Evolutionary conservation across 53 echinoderm and acorn worm genomes (phyloP).

Genomic region (Apostichopus leukothele): DNA sequence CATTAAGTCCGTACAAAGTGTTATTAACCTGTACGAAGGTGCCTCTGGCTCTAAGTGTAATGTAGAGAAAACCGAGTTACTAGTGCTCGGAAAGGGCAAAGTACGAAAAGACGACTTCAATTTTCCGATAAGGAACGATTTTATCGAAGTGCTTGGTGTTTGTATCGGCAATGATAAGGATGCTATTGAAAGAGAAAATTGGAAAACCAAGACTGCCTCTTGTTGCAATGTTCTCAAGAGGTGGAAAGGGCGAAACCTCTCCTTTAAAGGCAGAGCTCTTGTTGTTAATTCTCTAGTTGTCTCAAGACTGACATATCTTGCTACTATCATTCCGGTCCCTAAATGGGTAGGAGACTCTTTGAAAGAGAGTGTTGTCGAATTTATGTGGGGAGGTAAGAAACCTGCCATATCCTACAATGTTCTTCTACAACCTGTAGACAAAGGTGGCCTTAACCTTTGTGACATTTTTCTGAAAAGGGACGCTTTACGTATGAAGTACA

Average conservation of each 20-base stretch:
- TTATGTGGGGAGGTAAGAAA: conserved; percentile 33
- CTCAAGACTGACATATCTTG: conserved; percentile 25
- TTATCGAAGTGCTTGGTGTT: conserved; percentile 16
- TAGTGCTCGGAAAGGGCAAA: neutral
- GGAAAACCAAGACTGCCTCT: neutral
- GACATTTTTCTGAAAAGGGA: conserved; percentile 10
- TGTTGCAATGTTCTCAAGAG: neutral
- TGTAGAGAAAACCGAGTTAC: conserved; percentile 45
- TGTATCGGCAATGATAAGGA: conserved; percentile 11
- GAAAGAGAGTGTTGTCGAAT: conserved; percentile 7
- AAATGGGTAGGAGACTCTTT: neutral
- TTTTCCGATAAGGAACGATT: neutral
- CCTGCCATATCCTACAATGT: conserved; percentile 1
- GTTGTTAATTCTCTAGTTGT: conserved; percentile 38
- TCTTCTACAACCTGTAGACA: neutral
- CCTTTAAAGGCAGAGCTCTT: conserved; percentile 45
- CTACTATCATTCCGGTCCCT: conserved; percentile 7
- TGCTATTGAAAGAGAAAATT: neutral
- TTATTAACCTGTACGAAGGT: neutral
- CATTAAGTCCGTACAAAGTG: neutral
- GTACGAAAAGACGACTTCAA: neutral
- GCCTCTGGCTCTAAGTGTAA: conserved; percentile 48
- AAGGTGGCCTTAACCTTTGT: conserved; percentile 7
- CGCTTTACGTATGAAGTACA: conserved; percentile 29
- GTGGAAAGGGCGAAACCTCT: conserved; percentile 15